A percentile compares a stretch with the other conserved stretches of the same genome.
phyloP scores from a whole-genome alignment of 2,113 vertebrate genomes.

The Psettodes erumei region DNA sequence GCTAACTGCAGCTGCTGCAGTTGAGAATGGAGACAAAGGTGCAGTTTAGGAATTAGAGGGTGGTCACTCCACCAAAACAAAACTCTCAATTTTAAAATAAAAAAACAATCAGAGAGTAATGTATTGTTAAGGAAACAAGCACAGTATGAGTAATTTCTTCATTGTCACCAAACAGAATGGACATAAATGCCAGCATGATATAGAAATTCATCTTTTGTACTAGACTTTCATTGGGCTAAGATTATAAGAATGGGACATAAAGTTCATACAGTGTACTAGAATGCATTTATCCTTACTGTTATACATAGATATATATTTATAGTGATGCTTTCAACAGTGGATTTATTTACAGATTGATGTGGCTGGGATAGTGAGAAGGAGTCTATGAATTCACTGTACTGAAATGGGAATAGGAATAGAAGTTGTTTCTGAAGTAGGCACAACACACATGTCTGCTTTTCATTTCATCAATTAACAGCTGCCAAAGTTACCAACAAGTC shows the following conservation, averaged over 20 bases:
- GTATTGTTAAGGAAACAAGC: neutral
- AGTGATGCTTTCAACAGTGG: neutral
- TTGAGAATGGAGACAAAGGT: neutral
- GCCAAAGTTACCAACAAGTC: neutral
- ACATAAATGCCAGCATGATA: neutral
- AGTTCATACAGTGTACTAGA: neutral
- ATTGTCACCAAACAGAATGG: neutral
- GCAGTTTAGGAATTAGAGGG: neutral
- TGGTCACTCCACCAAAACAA: neutral
- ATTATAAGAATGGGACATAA: neutral
- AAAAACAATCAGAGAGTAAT: neutral
- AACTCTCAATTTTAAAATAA: neutral
- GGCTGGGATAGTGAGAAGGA: neutral
- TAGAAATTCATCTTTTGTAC: neutral
- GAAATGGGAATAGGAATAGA: neutral
- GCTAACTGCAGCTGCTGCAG: neutral
- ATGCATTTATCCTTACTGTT: neutral
- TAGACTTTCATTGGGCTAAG: neutral
- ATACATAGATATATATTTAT: neutral
- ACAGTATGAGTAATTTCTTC: neutral
- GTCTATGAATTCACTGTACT: neutral
- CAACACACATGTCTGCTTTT: too few relatives aligned
- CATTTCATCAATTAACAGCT: neutral
- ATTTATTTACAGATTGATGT: neutral
- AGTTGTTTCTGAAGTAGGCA: neutral